Base-by-base conservation (phyloP, 2,888 invertebrate genomes). In the Mechanitis mazaeus region DNA sequence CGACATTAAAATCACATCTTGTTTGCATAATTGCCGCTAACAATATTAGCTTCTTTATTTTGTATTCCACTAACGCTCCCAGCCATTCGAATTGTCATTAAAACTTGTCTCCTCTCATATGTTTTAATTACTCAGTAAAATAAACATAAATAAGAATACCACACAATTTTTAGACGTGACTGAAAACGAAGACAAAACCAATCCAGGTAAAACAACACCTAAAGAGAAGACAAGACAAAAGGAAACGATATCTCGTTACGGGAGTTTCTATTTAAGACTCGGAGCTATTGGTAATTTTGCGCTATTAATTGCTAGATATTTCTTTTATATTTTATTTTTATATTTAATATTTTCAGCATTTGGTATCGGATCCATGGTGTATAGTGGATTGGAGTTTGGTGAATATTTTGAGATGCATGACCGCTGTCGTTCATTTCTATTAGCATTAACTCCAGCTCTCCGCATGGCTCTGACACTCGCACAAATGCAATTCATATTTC, bases 401-500 rank as follows among this genome's bases (percentile, higher is more conserved):
- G 94, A 95, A 81, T 95, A 94, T 75, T 95, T 96, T 72, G 95
- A 95, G 75, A 86, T 93, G 74, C 91, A 92, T 59, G 91, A 92
- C 69, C 83, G 91, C 2, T 95, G 95, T 74, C 91, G 92, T 47
- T 93, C 93, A 66, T 85, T 93, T 3, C 83, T 93, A 35, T 83
- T 92, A 0, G 96, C 95, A n/a, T 91, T 97, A 58, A 95, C 95
- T 20, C 97, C 97, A 0, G 93, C 94, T 0, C 91, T 95, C 31
- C 93, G 96, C 59, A 95, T 97, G 92, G 84, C 95, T 20, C 93
- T 98, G 72, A 96, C 96, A 62, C 94, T 97, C 65, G 93, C 95
- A 54, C 97, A 98, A 87, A 95, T 98, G 90, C 97, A 98, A 82
- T 97, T 98, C 82, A 96, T 98, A 72, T 98, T 98, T 80, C 92